Evolutionary conservation across 1,140 invertebrate genomes (phyloP).

Genomic region (Pseudomyrmex sp.): DNA sequence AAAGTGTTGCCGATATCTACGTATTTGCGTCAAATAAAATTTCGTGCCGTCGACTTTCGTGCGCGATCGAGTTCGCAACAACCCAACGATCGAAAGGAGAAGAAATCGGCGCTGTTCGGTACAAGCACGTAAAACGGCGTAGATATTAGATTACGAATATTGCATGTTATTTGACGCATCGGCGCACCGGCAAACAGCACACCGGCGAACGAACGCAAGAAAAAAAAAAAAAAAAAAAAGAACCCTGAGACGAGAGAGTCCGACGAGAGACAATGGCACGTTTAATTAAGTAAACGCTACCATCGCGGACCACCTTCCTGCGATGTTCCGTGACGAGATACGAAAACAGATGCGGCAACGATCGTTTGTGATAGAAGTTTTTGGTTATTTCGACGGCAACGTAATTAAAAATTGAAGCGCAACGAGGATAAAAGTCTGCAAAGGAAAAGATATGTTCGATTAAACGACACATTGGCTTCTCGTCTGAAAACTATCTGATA

Average conservation of each 20-base stretch:
- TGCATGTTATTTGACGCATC: conserved; percentile 65
- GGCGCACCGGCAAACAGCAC: conserved; percentile 40
- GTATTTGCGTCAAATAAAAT: not conserved
- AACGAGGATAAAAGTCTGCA: too few relatives aligned
- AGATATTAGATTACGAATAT: conserved; percentile 52
- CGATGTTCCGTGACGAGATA: too few relatives aligned
- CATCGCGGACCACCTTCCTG: too few relatives aligned
- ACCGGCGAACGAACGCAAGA: conserved; percentile 32
- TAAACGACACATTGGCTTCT: too few relatives aligned
- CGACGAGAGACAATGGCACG: too few relatives aligned
- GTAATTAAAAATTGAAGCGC: too few relatives aligned
- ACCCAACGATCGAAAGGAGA: not conserved
- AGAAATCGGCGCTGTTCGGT: not conserved
- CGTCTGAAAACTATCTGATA: too few relatives aligned
- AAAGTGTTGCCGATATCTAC: conserved; percentile 4
- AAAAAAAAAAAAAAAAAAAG: not conserved
- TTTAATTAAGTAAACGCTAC: too few relatives aligned
- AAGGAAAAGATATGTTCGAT: too few relatives aligned
- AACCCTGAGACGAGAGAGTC: not conserved
- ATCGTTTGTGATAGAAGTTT: too few relatives aligned
- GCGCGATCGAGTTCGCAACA: not conserved
- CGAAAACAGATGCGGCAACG: too few relatives aligned
- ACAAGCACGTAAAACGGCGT: conserved; percentile 6
- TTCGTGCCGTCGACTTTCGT: not conserved
- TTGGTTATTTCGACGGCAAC: too few relatives aligned